Conservation (phyloP, 1,140 invertebrate genomes). For the Carcinoscorpius rotundicauda region DNA sequence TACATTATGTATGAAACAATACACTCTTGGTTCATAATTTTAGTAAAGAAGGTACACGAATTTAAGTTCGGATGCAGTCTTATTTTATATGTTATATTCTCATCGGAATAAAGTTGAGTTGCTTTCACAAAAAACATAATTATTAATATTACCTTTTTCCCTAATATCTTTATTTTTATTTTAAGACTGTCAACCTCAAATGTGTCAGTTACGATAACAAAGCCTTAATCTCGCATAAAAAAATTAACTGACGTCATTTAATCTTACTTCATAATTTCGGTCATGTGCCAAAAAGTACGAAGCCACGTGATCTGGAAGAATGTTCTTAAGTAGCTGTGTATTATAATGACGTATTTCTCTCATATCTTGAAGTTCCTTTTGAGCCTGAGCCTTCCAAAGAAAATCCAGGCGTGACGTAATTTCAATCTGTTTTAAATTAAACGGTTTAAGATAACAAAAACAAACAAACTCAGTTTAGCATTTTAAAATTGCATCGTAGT, state of each 20-base stretch:
- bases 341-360: conserved; percentile 73
- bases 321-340: conserved; percentile 75
- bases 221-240: background rate
- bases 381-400: conserved; percentile 87
- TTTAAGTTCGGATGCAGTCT: background rate
- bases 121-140: no score
- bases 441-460: background rate
- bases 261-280: conserved; percentile 46
- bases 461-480: background rate
- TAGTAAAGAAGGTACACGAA: background rate
- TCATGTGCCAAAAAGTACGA: conserved; percentile 76
- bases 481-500: background rate
- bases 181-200: no score
- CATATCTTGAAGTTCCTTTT: conserved; percentile 82
- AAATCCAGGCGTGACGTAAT: conserved; percentile 82
- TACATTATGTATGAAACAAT: no score
- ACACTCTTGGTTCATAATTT: no score
- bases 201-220: no score
- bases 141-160: no score
- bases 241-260: background rate
- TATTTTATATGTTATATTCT: background rate
- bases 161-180: no score
- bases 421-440: conserved; percentile 36
- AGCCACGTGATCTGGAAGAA: conserved; percentile 91
- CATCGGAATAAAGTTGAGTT: background rate